These are phyloP conservation scores for Diachrysia chrysitis DNA, from an alignment of 2,888 invertebrate species.

Conservation along the genomic window DNA sequence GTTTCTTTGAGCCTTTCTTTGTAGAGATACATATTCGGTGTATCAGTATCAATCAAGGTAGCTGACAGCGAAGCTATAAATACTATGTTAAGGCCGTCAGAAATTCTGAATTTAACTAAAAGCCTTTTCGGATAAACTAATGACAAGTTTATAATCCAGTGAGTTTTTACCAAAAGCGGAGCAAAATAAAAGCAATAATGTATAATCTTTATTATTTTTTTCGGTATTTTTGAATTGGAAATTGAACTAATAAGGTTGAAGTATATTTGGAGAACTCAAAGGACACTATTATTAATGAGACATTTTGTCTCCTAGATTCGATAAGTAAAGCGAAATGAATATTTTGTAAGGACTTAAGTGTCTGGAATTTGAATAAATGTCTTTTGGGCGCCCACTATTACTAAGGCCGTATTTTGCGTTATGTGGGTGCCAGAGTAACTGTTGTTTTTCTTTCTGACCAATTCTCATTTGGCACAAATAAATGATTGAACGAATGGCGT, in stretches of 20 bases:
- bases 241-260: neutral
- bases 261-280: neutral
- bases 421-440: neutral
- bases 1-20: too few species aligned
- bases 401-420: neutral
- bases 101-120: slow-evolving; percentile 1
- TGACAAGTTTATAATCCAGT: neutral
- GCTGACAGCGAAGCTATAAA: neutral
- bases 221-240: neutral
- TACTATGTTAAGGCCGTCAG: neutral
- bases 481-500: neutral
- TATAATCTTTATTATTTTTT: neutral
- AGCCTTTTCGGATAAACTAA: neutral
- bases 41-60: slow-evolving; percentile 4
- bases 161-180: too few species aligned
- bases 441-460: neutral
- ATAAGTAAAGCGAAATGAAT: neutral
- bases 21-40: neutral
- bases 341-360: neutral
- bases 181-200: too few species aligned
- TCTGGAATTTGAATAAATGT: slow-evolving; percentile 2
- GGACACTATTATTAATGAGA: neutral
- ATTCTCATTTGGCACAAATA: neutral
- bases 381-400: neutral
- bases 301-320: neutral